Conservation (phyloP, 2,797 vertebrate species). For the Antennarius maculatus region DNA sequence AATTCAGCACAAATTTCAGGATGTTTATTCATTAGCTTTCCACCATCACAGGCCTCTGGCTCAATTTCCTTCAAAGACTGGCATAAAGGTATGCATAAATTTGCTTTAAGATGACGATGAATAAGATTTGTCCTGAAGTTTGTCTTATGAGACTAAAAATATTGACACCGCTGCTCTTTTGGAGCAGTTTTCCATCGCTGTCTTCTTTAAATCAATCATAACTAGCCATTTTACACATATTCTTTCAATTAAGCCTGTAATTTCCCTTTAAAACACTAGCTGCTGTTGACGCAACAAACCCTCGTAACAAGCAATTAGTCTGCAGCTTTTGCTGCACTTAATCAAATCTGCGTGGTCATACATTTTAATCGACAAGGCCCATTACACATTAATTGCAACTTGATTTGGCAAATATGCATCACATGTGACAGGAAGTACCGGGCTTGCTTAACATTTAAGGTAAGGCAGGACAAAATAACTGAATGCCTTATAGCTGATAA, state of each 20-base stretch:
- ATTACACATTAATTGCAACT: slow-evolving; percentile 68
- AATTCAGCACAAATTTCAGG: slow-evolving; percentile 21
- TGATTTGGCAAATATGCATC: slow-evolving; percentile 71
- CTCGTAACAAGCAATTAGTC: slow-evolving; percentile 49
- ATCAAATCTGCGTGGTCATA: slow-evolving; percentile 71
- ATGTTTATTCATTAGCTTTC: slow-evolving; percentile 28
- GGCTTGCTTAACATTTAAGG: slow-evolving; percentile 28
- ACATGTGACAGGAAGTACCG: slow-evolving; percentile 38
- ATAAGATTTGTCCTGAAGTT: background rate
- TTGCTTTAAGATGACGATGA: slow-evolving; percentile 4
- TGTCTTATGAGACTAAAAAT: background rate
- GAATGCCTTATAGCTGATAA: slow-evolving; percentile 17
- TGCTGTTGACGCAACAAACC: slow-evolving; percentile 14
- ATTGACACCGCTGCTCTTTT: background rate
- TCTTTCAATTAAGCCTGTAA: background rate
- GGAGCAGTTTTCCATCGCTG: background rate
- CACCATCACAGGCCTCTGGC: background rate
- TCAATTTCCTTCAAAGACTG: slow-evolving; percentile 4
- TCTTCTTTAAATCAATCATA: background rate
- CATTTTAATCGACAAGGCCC: slow-evolving; percentile 68
- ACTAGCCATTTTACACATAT: background rate
- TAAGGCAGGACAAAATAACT: slow-evolving; percentile 35
- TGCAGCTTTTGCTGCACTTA: slow-evolving; percentile 47
- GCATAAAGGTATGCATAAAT: background rate
- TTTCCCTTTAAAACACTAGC: slow-evolving; percentile 20